A percentile compares a stretch with the other conserved stretches of the same genome.
Evolutionary conservation across 2,113 vertebrate species (phyloP).

Genomic region (Xenopus tropicalis): UCB_Xtro_10.0 CM004444.2:8228501-8229000

Average conservation of each 20-base stretch:
- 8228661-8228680: constrained; percentile 22
- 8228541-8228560: not conserved
- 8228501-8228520: not conserved
- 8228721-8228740: constrained; percentile 21
- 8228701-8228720: not conserved
- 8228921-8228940: no score
- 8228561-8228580: constrained; percentile 3
- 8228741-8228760: constrained; percentile 17
- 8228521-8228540: not conserved
- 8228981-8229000: no score
- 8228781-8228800: no score
- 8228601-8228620: not conserved
- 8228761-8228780: no score
- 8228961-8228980: no score
- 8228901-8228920: no score
- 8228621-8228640: constrained; percentile 8
- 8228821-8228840: no score
- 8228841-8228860: no score
- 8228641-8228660: constrained; percentile 28
- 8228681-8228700: constrained; percentile 28
- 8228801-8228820: no score
- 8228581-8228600: constrained; percentile 16
- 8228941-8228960: no score
- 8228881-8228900: no score
- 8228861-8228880: no score